Conservation (phyloP, 2,113 vertebrate species). For the Pluvialis apricaria region DNA sequence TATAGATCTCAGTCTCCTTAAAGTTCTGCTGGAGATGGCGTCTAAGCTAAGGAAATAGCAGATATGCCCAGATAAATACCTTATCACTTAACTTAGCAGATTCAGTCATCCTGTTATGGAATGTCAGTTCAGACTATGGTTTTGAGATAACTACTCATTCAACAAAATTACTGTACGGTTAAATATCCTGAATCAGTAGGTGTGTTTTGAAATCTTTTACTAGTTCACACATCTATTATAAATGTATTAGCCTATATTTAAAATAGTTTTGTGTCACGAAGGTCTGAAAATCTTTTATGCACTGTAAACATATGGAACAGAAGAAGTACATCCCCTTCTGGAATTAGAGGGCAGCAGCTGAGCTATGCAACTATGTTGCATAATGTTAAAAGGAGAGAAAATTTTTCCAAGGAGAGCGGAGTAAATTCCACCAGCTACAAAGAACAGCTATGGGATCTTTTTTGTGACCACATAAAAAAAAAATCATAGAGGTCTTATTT, state of each 20-base stretch:
- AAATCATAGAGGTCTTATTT: not conserved
- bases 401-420: not conserved
- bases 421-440: not conserved
- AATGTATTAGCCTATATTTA: not conserved
- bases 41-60: not conserved
- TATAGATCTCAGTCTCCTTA: not conserved
- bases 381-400: not conserved
- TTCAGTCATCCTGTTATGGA: not conserved
- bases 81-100: not conserved
- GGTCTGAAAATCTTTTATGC: not conserved
- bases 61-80: not conserved
- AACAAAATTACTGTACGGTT: not conserved
- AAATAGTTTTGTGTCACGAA: not conserved
- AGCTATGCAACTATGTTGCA: not conserved
- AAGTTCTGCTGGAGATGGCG: not conserved
- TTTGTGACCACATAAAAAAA: constrained; percentile 34
- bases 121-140: not conserved
- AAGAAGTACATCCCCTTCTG: not conserved
- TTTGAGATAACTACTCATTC: constrained; percentile 30
- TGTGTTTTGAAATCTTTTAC: not conserved
- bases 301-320: not conserved
- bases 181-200: not conserved
- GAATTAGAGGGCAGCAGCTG: not conserved
- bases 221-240: not conserved
- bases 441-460: not conserved